Evolutionary conservation across 2,888 invertebrate genomes (phyloP).

Genomic region (Atethmia centrago): DNA sequence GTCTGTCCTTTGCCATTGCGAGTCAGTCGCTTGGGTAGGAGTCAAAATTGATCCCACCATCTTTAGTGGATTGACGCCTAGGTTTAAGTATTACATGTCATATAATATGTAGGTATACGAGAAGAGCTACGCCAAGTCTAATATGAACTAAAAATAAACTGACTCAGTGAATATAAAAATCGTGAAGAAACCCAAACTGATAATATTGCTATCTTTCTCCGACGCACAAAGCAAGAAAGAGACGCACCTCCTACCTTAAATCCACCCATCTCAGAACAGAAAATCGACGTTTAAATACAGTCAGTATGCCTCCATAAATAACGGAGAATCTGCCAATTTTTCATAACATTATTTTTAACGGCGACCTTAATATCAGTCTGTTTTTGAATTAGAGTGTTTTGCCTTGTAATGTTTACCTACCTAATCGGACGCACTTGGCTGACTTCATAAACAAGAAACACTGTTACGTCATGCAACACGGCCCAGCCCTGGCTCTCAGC

Average conservation of each 20-base stretch:
- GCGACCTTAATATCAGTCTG: conserved; percentile 35
- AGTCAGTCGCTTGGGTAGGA: background rate
- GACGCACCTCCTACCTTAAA: conserved; percentile 12
- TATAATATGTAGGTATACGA: background rate
- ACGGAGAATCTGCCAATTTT: conserved; percentile 37
- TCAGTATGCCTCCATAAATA: conserved; percentile 43
- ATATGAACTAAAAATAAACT: conserved; percentile 7
- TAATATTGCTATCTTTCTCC: conserved; percentile 15
- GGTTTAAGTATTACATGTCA: background rate
- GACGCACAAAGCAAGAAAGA: background rate
- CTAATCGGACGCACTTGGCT: conserved; percentile 39
- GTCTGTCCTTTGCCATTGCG: background rate
- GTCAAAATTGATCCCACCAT: background rate
- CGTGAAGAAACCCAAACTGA: background rate
- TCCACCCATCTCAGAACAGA: conserved; percentile 24
- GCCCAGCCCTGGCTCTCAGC: conserved; percentile 42
- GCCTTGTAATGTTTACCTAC: conserved; percentile 37
- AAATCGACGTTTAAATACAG: conserved; percentile 41
- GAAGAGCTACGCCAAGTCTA: background rate
- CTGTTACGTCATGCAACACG: conserved; percentile 30
- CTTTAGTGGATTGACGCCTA: background rate
- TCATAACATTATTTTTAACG: conserved; percentile 50
- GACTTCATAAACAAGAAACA: conserved; percentile 55
- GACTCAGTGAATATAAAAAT: conserved; percentile 19
- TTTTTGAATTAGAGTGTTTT: conserved; percentile 50